Evolutionary conservation across 2,797 vertebrate genomes (phyloP), one percentile per base, ranked within the genome.

Genomic region (Furcifer pardalis): DNA sequence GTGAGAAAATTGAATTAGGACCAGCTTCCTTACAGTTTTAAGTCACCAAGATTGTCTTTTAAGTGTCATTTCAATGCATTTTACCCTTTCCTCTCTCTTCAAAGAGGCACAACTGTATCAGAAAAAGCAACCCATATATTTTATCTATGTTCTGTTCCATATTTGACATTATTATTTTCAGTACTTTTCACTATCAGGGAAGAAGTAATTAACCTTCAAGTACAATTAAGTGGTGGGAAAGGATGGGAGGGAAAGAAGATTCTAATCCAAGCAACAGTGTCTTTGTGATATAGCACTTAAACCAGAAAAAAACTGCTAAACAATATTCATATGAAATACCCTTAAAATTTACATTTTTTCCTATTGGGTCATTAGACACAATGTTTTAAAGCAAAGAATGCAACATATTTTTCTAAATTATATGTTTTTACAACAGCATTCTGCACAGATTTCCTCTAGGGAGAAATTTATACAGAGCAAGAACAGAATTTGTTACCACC

Each of bases 91-190:
- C n/a, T n/a, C 46, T 85, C 46, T 46, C 13, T 46, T 78, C 40
- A 81, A 59, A 72, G 46, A 23, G 40, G 32, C 5, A 84, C 40
- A 46, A 32, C 19, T 59, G n/a, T 32, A 46, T 72, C n/a, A 78
- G 66, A 37, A 23, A n/a, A 84, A 78, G 32, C 49, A 8, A 72
- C 66, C 46, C 35, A 32, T 27, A 44, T 83, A 59, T 59, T 84
- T 78, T 78, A 71, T 69, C 65, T 62, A 77, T 71, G 32, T 78
- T 37, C 66, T 84, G 27, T 40, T 84, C 56, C 44, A 30, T 37
- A 37, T 49, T 72, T 78, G 76, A 62, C 66, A 77, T 69, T 69
- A 82, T 69, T 80, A 63, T 72, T 84, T 77, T 76, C 62, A 84
- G 82, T 60, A 71, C 21, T 60, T 46, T 71, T 52, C 49, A 84